Evolutionary conservation across 2,888 invertebrate genomes (phyloP).

Genomic region (Eudasyphora cyanicolor): DNA sequence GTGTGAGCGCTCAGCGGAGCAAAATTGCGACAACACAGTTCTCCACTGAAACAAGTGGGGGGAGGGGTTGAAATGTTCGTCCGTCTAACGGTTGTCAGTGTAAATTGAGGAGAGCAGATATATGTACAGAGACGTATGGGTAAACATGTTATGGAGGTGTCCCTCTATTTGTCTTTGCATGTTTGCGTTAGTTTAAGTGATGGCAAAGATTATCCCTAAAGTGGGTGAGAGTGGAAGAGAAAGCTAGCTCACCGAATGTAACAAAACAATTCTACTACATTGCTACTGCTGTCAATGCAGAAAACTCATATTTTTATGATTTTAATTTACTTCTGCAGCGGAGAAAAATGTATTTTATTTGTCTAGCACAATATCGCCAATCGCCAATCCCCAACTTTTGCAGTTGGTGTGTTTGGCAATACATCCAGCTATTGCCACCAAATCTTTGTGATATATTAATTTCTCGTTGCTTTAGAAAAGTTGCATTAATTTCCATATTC

Average conservation of each 20-base stretch:
- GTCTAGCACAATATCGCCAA: neutral
- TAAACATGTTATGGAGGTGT: neutral
- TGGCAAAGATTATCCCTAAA: constrained; percentile 33
- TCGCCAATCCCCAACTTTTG: too few relatives aligned
- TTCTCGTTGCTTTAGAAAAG: too few relatives aligned
- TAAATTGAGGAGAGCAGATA: neutral
- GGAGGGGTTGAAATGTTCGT: too few relatives aligned
- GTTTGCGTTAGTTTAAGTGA: constrained; percentile 27
- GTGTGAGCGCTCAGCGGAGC: too few relatives aligned
- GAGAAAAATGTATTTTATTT: neutral
- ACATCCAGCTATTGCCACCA: too few relatives aligned
- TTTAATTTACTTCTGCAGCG: neutral
- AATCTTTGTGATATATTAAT: too few relatives aligned
- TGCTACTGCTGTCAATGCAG: neutral
- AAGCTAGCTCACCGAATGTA: neutral
- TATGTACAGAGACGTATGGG: neutral
- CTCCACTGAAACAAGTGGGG: neutral
- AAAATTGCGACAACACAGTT: neutral
- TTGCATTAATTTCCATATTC: too few relatives aligned
- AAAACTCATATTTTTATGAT: neutral
- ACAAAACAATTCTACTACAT: constrained; percentile 38
- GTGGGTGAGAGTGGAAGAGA: neutral
- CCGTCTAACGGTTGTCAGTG: neutral
- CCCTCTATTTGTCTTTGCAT: neutral
- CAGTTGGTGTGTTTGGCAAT: too few relatives aligned